Conservation (phyloP, 2,888 invertebrate genomes). For the Cephus runcator region DNA sequence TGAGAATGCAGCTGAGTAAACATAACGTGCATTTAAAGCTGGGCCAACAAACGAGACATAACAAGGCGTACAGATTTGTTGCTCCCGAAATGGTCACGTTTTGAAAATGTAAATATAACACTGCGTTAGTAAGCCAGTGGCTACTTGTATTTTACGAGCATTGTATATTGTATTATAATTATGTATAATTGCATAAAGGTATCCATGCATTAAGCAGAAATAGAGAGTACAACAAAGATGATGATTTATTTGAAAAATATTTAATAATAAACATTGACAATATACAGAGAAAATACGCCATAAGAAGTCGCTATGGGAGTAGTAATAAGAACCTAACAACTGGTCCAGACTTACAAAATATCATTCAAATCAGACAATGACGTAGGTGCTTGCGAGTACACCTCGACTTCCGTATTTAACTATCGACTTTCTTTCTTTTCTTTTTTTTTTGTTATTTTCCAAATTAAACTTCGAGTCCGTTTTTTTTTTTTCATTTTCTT, state of each 20-base stretch:
- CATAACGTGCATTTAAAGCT: neutral
- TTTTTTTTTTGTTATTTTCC: conserved; percentile 20
- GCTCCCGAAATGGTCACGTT: neutral
- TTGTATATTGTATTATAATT: neutral
- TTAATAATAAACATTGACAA: conserved; percentile 66
- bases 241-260: conserved; percentile 62
- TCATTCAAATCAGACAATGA: conserved; percentile 63
- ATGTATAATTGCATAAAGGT: neutral
- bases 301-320: conserved; percentile 62
- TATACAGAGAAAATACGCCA: conserved; percentile 65
- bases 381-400: conserved; percentile 50
- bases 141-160: neutral
- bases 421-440: neutral
- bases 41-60: neutral
- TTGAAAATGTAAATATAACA: neutral
- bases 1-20: neutral
- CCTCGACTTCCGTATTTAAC: conserved; percentile 13
- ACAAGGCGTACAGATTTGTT: neutral
- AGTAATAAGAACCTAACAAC: conserved; percentile 62
- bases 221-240: neutral
- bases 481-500: neutral
- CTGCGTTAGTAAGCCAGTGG: neutral
- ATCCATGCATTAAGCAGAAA: neutral
- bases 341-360: conserved; percentile 64
- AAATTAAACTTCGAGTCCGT: conserved; percentile 46